Evolutionary conservation across 2,113 vertebrate genomes (phyloP).

Genomic region (Rhipidura dahli): DNA sequence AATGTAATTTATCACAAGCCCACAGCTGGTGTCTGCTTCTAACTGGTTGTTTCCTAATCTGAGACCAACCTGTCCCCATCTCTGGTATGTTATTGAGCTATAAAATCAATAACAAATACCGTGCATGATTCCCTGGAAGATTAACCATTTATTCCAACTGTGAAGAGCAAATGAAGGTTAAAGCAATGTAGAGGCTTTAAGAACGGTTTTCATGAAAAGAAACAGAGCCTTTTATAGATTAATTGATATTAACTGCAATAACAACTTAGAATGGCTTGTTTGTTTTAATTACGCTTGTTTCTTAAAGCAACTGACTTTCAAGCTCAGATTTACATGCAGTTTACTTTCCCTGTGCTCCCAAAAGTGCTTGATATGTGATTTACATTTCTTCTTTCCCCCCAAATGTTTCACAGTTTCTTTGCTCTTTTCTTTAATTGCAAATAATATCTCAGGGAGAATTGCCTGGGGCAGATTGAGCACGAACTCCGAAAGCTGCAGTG

Average conservation of each 20-base stretch:
- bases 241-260: slow-evolving; percentile 30
- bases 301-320: slow-evolving; percentile 16
- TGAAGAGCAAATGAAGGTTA: slow-evolving; percentile 75
- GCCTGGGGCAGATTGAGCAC: not conserved
- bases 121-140: slow-evolving; percentile 64
- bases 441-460: not conserved
- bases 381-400: not conserved
- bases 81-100: slow-evolving; percentile 61
- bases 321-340: not conserved
- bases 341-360: not conserved
- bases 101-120: slow-evolving; percentile 75
- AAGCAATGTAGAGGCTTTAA: not conserved
- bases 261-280: not conserved
- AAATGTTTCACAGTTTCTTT: slow-evolving; percentile 1
- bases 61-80: slow-evolving; percentile 61
- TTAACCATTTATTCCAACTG: slow-evolving; percentile 64
- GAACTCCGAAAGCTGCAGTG: not conserved
- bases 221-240: not conserved
- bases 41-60: slow-evolving; percentile 74
- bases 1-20: slow-evolving; percentile 72
- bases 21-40: slow-evolving; percentile 70
- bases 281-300: not conserved
- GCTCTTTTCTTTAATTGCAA: slow-evolving; percentile 18
- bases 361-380: not conserved
- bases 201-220: not conserved